Base-by-base conservation (phyloP, 2,113 vertebrate genomes). In the Hoplias malabaricus region DNA sequence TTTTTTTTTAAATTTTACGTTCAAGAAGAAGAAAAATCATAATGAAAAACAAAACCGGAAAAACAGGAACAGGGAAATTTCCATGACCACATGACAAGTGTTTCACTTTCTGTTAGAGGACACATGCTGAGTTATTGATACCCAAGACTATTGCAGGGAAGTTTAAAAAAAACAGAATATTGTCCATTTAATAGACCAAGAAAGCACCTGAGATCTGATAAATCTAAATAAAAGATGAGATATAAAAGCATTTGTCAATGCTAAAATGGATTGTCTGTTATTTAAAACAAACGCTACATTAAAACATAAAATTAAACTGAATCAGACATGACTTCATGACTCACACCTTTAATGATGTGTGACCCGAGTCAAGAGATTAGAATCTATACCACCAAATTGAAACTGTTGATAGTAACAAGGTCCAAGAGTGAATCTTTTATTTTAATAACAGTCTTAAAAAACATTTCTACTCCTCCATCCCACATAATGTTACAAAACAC, bases 31-130 rank as follows among this genome's bases (percentile, higher is more conserved):
- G 5, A 21, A 54, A 61, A 13, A 0, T 31, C 0, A 31, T 10
- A 36, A 34, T 25, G n/a, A 57, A 33, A 31, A 10, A 66, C 36
- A 66, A 40, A 25, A 29, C 63, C 65, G 14, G n/a, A 33, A 69
- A 73, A 54, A 63, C n/a, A 71, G 23, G 56, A 69, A 78, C 13
- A 54, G 25, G 67, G 42, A 78, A 63, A 63, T 27, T 13, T 19
- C 4, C 31, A 14, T 31, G 33, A 78, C 68, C 76, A 78, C 76
- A 71, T 71, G 67, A 71, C 76, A 63, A 8, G 42, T 38, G 67
- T 78, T 70, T 78, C 67, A 63, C 38, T 78, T 78, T 78, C 19
- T 40, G 31, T 53, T 38, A 12, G 2, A 36, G 40, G 0, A 36
- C 29, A 53, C 27, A 63, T 19, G 12, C 48, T 53, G 31, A 57